These are phyloP conservation scores for Todiramphus saurophagus DNA, from an alignment of 2,113 vertebrate genomes.

Conservation along the genomic window DNA sequence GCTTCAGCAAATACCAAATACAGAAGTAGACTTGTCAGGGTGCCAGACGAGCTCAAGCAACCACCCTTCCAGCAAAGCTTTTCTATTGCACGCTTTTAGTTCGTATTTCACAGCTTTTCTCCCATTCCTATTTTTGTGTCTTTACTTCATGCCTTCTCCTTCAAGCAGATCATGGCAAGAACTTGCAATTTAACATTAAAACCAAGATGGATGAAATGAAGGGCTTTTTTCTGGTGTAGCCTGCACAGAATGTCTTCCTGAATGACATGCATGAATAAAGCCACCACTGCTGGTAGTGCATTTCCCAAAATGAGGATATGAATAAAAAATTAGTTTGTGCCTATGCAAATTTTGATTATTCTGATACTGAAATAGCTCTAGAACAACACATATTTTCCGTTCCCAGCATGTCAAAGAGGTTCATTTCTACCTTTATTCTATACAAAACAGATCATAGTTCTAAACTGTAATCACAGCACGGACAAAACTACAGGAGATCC, in stretches of 20 bases:
- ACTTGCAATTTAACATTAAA: background rate
- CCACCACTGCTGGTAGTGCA: background rate
- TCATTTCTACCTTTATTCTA: background rate
- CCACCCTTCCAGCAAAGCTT: background rate
- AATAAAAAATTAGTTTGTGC: background rate
- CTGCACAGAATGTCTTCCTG: background rate
- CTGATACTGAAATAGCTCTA: background rate
- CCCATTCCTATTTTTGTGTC: background rate
- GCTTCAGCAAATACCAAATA: constrained; percentile 8
- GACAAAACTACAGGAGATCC: background rate
- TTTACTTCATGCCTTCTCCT: background rate
- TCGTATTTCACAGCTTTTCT: background rate
- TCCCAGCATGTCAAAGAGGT: background rate
- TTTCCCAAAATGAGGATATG: background rate
- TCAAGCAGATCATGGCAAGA: background rate
- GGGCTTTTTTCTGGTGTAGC: fast-evolving
- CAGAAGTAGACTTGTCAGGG: background rate
- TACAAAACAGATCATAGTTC: background rate
- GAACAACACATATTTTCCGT: background rate
- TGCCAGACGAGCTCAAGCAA: background rate
- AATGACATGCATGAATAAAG: background rate
- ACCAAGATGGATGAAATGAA: background rate
- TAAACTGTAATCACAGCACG: background rate
- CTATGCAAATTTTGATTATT: background rate
- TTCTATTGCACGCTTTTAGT: background rate